Percentiles rank a stretch among this genome's conserved stretches.
These are phyloP conservation scores for Lucinisca nassula DNA, from an alignment of 2,888 invertebrate genomes.

Conservation along the genomic window DNA sequence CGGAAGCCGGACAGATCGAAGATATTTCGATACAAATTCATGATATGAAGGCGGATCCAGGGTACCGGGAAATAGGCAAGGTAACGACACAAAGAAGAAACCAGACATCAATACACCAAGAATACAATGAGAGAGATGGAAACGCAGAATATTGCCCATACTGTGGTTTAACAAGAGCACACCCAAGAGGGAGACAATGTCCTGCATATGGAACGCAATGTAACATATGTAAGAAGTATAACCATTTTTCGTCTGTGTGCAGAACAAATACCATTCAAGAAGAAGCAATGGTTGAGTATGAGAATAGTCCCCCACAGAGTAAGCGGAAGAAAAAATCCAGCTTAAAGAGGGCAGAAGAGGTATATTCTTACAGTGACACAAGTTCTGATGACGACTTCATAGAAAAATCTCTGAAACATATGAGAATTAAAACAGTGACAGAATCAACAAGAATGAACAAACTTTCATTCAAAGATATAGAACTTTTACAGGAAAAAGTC, in stretches of 20 bases:
- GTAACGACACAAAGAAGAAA: background rate
- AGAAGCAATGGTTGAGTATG: background rate
- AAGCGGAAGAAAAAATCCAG: background rate
- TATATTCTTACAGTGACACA: background rate
- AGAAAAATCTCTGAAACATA: background rate
- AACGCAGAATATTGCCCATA: background rate
- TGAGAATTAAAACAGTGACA: background rate
- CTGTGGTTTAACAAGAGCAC: background rate
- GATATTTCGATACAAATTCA: background rate
- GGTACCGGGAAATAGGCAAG: background rate
- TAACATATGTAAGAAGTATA: too few relatives aligned
- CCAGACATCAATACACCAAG: too few relatives aligned
- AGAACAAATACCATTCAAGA: background rate
- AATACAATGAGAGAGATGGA: background rate
- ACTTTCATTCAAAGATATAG: background rate
- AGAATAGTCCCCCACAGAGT: background rate
- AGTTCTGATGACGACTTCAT: constrained; percentile 2
- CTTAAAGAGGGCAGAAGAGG: background rate
- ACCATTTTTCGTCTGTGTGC: too few relatives aligned
- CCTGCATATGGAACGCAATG: background rate
- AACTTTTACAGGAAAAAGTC: background rate
- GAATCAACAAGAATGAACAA: background rate
- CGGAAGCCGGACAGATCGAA: constrained; percentile 16
- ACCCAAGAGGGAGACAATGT: background rate
- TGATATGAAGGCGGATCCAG: background rate